phyloP scores from a whole-genome alignment of 2,888 invertebrate species.

The Leptura quadrifasciata region DNA sequence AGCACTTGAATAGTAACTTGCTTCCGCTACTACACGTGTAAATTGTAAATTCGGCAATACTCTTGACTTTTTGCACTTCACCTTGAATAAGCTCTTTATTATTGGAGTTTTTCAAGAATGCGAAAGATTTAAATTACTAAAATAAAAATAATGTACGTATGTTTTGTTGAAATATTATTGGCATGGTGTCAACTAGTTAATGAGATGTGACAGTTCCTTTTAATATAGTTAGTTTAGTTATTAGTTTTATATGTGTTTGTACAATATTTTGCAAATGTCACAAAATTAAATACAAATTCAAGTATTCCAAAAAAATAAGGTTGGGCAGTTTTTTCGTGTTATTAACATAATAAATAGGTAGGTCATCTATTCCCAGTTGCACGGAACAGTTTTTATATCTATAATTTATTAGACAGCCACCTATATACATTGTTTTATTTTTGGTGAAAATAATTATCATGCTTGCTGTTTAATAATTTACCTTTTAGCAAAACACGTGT shows the following conservation, averaged over 20 bases:
- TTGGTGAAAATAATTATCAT: not conserved
- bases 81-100: slow-evolving; percentile 19
- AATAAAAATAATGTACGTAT: slow-evolving; percentile 26
- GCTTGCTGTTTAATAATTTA: too few relatives aligned
- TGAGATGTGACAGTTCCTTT: slow-evolving; percentile 1
- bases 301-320: not conserved
- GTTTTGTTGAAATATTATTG: slow-evolving; percentile 21
- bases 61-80: slow-evolving; percentile 16
- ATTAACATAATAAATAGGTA: not conserved
- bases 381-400: not conserved
- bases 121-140: slow-evolving; percentile 10
- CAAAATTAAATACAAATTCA: not conserved
- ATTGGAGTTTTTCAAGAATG: slow-evolving; percentile 10
- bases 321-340: not conserved
- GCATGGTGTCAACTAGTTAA: slow-evolving; percentile 9
- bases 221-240: not conserved
- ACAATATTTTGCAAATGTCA: not conserved
- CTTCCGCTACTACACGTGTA: too few relatives aligned
- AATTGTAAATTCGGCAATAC: too few relatives aligned
- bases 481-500: too few relatives aligned
- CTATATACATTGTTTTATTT: not conserved
- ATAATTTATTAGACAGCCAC: not conserved
- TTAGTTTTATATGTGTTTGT: not conserved
- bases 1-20: too few relatives aligned
- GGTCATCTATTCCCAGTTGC: not conserved